A percentile compares a stretch with the other conserved stretches of the same genome.
Evolutionary conservation across 2,113 vertebrate species (phyloP).

Genomic region (Carassius carassius): DNA sequence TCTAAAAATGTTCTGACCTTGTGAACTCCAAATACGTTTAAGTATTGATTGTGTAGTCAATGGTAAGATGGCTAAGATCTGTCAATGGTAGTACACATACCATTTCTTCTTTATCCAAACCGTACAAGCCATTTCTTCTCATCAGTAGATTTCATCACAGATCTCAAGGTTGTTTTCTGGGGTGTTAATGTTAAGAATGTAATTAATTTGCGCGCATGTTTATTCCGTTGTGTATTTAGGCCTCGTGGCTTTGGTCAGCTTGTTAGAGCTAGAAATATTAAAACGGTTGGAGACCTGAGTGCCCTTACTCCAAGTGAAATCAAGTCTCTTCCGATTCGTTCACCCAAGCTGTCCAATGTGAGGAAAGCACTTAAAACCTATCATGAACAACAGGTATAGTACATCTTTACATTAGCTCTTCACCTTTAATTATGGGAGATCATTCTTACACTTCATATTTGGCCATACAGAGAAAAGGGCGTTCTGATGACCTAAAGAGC

Average conservation of each 20-base stretch:
- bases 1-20: not conserved
- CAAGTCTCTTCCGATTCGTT: slow-evolving; percentile 91
- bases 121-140: not conserved
- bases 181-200: not conserved
- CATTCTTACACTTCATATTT: not conserved
- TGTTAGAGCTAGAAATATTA: slow-evolving; percentile 92
- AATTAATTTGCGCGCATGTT: no score
- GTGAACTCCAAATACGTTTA: not conserved
- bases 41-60: no score
- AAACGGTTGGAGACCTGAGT: slow-evolving; percentile 92
- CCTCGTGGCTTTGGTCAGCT: slow-evolving; percentile 92
- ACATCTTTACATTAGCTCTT: not conserved
- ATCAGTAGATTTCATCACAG: not conserved
- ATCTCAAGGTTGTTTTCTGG: not conserved
- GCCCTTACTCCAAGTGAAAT: slow-evolving; percentile 84
- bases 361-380: slow-evolving; percentile 86
- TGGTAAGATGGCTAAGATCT: no score
- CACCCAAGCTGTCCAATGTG: slow-evolving; percentile 91
- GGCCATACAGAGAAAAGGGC: slow-evolving; percentile 78
- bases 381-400: slow-evolving; percentile 89
- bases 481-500: slow-evolving; percentile 75
- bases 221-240: slow-evolving; percentile 66
- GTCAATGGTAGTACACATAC: no score
- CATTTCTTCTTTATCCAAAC: no score
- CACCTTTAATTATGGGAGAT: not conserved